phyloP scores from a whole-genome alignment of 1,140 invertebrate genomes.

The Zaprionus ornatus region DNA sequence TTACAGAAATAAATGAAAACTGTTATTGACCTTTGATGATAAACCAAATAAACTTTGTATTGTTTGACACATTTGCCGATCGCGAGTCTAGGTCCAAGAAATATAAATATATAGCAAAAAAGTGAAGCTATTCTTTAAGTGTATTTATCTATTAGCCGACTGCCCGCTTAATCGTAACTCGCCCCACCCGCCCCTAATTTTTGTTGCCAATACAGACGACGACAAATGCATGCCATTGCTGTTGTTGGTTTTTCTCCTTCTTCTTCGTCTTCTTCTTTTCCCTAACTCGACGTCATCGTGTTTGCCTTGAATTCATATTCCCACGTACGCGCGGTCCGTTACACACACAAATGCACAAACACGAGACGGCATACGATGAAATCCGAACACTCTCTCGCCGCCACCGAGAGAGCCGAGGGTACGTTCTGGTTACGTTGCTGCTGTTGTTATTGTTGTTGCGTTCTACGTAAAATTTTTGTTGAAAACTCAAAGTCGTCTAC shows the following conservation, averaged over 20 bases:
- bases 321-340: slow-evolving; percentile 32
- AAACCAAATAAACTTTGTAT: slow-evolving; percentile 7
- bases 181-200: slow-evolving; percentile 4
- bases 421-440: slow-evolving; percentile 34
- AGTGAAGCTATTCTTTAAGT: slow-evolving; percentile 1
- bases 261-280: slow-evolving; percentile 20
- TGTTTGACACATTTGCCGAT: not conserved
- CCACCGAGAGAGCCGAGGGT: slow-evolving; percentile 19
- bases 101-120: not conserved
- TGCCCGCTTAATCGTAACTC: not conserved
- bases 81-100: not conserved
- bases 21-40: slow-evolving; percentile 47
- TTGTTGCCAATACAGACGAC: not conserved
- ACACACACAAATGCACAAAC: slow-evolving; percentile 43
- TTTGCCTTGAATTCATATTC: slow-evolving; percentile 66
- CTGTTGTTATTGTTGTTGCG: slow-evolving; percentile 44
- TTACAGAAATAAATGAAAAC: slow-evolving; percentile 7
- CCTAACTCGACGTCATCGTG: slow-evolving; percentile 65
- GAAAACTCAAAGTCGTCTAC: slow-evolving; percentile 78
- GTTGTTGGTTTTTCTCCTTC: slow-evolving; percentile 35
- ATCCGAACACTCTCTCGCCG: slow-evolving; percentile 22
- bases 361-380: slow-evolving; percentile 20
- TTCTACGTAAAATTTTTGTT: slow-evolving; percentile 74
- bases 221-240: slow-evolving; percentile 67
- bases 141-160: slow-evolving; percentile 4